Evolutionary conservation across 2,113 vertebrate genomes (phyloP), one percentile per base, ranked within the genome.

Genomic region (Ailuropoda melanoleuca): DNA sequence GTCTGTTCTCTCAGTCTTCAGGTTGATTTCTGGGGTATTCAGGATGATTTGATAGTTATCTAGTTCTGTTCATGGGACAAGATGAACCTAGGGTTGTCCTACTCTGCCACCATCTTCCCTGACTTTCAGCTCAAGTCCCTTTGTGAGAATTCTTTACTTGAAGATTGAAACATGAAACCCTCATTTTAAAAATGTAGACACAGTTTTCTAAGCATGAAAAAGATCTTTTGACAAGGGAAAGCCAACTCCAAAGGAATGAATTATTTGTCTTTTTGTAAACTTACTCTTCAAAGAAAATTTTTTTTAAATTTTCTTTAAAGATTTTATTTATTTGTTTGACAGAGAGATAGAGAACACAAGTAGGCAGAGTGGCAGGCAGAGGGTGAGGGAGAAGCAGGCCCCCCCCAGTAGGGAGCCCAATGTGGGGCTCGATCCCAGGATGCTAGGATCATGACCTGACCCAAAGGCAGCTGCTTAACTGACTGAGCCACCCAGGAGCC

Each of bases 151-250:
- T 34, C 64, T 37, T 86, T 17, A 60, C 62, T 93, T 85, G 34
- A 90, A 66, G 12, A 81, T 48, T 58, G 19, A 95, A 90, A 13
- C 29, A 87, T 58, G 37, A 95, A 95, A 90, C 43, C 6, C 9
- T 90, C 37, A 21, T 75, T 90, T 87, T 18, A 7, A 93, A 95
- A 93, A 82, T 37, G 3, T 37, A 74, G 6, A 58, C n/a, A 58
- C n/a, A n/a, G 26, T 26, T 88, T 95, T 90, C 26, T 91, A 85
- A 95, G 15, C n/a, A 81, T 77, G 50, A 82, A 93, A 77, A 92
- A 77, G 7, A 68, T 48, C 48, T 75, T 90, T 91, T 87, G 68
- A 62, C 17, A 4, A 68, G n/a, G 55, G 5, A 88, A 84, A 82
- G 39, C 66, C 17, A 97, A 60, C 50, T 87, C 26, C 24, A 87